Evolutionary conservation across 2,888 invertebrate species (phyloP), one percentile per base, ranked within the genome.

Genomic region (Carpatolechia fugitivella): DNA sequence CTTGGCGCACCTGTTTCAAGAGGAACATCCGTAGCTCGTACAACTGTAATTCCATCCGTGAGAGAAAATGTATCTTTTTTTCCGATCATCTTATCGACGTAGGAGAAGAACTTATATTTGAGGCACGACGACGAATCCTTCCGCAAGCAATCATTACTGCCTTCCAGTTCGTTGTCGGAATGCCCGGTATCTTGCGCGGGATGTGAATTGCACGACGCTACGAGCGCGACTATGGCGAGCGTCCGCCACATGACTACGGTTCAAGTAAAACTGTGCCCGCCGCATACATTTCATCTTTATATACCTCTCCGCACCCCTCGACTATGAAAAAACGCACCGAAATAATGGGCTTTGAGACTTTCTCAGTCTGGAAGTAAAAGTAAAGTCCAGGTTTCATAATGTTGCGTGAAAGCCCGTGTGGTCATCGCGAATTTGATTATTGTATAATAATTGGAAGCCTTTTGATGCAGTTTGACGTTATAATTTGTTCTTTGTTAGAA

Each of bases 121-220:
- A 96, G 93, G 80, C 96, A 96, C 81, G 95, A 94, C 65, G 95
- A 93, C 29, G 96, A 95, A 75, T 96, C 96, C 82, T 96, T 96
- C 70, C 93, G 92, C 61, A 95, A 85, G 76, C 96, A 96, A 72
- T 96, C 96, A 76, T 94, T 94, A 70, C 93, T 91, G 71, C 95
- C 94, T 90, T 96, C 93, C 58, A 96, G 92, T 69, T 96, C 96
- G 75, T 95, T 95, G 69, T 95, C 95, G 51, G 92, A 91, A 69
- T 93, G 93, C 59, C 90, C 89, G 57, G 93, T 92, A 69, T 95
- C 95, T 85, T 92, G 93, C 49, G 95, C 93, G 71, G 95, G 95
- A 66, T 94, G 91, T 66, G 94, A 93, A 74, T 87, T 75, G 65
- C 92, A 91, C 65, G 91, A 89, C 61, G 88, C 86, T 73, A 92